Evolutionary conservation across 2,797 vertebrate species (phyloP), one percentile per base, ranked within the genome.

Genomic region (Melopsittacus undulatus): DNA sequence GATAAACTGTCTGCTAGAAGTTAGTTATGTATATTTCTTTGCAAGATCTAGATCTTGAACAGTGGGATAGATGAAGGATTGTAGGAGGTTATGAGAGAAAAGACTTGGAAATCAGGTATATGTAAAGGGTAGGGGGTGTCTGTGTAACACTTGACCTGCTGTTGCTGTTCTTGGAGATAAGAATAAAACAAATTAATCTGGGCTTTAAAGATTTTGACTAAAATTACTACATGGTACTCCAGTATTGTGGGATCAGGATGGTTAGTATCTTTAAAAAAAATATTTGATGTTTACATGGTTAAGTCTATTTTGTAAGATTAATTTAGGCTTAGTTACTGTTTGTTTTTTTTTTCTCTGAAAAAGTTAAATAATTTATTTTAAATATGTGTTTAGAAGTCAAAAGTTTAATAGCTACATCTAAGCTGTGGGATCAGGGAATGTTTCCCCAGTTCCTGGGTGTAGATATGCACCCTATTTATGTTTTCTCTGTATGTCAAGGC

Each of bases 211-310:
- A 90, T 94, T 79, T 89, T 91, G 14, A 91, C 42, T 81, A 67
- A 85, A 88, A 52, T 59, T 85, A 73, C 48, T 80, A 49, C 32
- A 67, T 0, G 68, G 63, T 95, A 92, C 82, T 75, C 24, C 64
- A 83, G 18, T 86, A 48, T n/a, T 83, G 77, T 83, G 76, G 75
- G 77, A 96, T 97, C 96, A 96, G 86, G 75, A 92, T 84, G 90
- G 32, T 95, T 96, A 87, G 40, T 92, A 49, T 95, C 56, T 85
- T 77, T 54, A 34, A 84, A 88, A 93, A 83, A 83, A 62, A 40
- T 62, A 57, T 19, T 79, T 90, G 2, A 91, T 97, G 96, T 98
- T 97, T 98, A 97, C 95, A 78, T 90, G 59, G 13, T 72, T 51
- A 94, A 90, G 49, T 90, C 67, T 96, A 54, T 95, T 95, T 96